Base-by-base conservation (phyloP, 2,113 vertebrate species). In the Chaetura pelagica region DNA sequence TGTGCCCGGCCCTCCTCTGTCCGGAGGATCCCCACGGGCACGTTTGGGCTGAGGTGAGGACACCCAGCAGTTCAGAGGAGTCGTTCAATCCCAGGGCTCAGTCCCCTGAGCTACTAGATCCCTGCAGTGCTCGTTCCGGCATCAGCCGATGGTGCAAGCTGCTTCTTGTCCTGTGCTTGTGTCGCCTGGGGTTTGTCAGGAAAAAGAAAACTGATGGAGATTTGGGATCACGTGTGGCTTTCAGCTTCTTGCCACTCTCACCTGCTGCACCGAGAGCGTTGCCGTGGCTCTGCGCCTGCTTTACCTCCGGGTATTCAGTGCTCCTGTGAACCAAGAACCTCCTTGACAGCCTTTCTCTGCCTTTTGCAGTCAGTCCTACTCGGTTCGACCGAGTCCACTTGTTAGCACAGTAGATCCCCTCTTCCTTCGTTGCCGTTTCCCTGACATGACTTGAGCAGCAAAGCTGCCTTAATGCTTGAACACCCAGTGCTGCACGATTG, bases 401-500 rank as follows among this genome's bases (percentile, higher is more conserved):
- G 21, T 73, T 90, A 86, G 79, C 34, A 6, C 75, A 19, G 78
- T 22, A 73, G 87, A 94, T 74, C 52, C 84, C 92, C 85, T 88
- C 78, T 77, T 67, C 79, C 89, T 84, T 49, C 73, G 8, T 34
- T 77, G 90, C 94, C 34, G 84, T 93, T 86, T 88, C 83, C 68
- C 90, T 90, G 89, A 54, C 57, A 81, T 15, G 84, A 89, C 88
- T 93, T 16, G 52, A 86, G 94, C 90, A 95, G 95, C 90, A 86
- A 71, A 94, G 93, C 90, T 93, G 94, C 84, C 92, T 96, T 63
- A 90, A 46, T 95, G 95, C 87, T 95, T 20, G 38, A 83, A 12
- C 89, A 94, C 74, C 82, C 90, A 94, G 88, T 1, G 20, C 85
- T 67, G 93, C 93, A 84, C 2, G 59, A 95, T 94, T 96, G 95